A percentile compares a stretch with the other conserved stretches of the same genome.
Evolutionary conservation across 2,888 invertebrate species (phyloP).

Genomic region (Thelaira solivaga): DNA sequence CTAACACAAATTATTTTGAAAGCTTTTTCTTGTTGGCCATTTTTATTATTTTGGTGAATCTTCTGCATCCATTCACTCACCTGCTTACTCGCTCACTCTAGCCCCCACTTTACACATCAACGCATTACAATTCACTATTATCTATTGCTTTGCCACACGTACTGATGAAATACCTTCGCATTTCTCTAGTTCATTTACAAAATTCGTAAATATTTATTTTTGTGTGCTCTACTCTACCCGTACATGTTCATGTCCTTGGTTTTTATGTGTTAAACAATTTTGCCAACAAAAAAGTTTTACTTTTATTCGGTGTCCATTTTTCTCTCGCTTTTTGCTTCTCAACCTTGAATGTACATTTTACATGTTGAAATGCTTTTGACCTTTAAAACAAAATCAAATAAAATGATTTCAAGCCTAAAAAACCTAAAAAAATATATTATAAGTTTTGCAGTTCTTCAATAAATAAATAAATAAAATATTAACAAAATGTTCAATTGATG

Average conservation of each 20-base stretch:
- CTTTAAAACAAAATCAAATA: too few species aligned
- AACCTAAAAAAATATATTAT: too few species aligned
- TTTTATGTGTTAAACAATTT: conserved; percentile 1
- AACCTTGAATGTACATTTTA: conserved; percentile 36
- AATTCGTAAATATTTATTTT: too few species aligned
- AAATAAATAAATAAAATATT: too few species aligned
- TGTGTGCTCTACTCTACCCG: too few species aligned
- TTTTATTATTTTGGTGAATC: too few species aligned
- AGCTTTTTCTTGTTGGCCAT: not conserved
- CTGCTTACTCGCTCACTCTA: too few species aligned
- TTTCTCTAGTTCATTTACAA: not conserved
- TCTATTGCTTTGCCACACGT: not conserved
- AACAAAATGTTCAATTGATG: too few species aligned
- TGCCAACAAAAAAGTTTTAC: not conserved
- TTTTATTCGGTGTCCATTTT: not conserved
- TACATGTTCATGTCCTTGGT: conserved; percentile 32
- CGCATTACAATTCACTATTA: not conserved
- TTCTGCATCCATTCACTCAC: too few species aligned
- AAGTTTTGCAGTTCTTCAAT: too few species aligned
- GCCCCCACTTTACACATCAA: not conserved
- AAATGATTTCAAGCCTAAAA: too few species aligned
- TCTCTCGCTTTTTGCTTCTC: not conserved
- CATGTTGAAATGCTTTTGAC: too few species aligned
- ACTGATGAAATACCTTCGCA: not conserved
- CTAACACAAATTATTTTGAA: conserved; percentile 5